Evolutionary conservation across 2,888 invertebrate genomes (phyloP), one percentile per base, ranked within the genome.

Genomic region (Morpho helenor): DNA sequence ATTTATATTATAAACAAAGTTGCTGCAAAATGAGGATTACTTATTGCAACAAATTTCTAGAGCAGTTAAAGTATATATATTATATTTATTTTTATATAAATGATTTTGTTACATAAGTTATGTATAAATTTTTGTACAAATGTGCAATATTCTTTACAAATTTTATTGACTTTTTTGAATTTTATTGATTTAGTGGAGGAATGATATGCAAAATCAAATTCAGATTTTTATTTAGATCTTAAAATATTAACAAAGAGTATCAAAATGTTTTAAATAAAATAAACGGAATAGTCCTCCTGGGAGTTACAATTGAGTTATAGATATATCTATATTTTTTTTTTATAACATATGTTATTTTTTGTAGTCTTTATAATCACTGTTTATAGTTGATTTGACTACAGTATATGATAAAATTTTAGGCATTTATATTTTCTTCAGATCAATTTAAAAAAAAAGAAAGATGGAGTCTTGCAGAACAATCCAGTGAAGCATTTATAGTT

Each of bases 1-100:
- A 79, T 79, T 74, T 57, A 31, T 64, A 48, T 79, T 79, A 71
- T 53, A 52, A 50, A 75, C 77, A 77, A 82, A 81, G 77, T 83
- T 84, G 77, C 75, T 78, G 69, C 75, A 70, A 79, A 70, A 76
- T 75, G 72, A 80, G 71, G 62, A 77, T 73, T 77, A 76, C 76
- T 65, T 68, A 72, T 77, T n/a, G 77, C 77, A 74, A 66, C 71
- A 77, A 73, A 77, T 76, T 64, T 66, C 61, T 66, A 68, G 75
- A 74, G 73, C 74, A 75, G 74, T 75, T 69, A 68, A 63, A 61
- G 63, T 64, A 61, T 62, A 61, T 54, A 56, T 63, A 51, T 50
- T 56, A 22, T 62, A 53, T 52, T 52, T 49, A 59, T 57, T 60
- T 42, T 16, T 42, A 57, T 23, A 45, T 45, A 58, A 53, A 53